Evolutionary conservation across 1,140 invertebrate genomes (phyloP), one percentile per base, ranked within the genome.

Genomic region (Pomacea maculata): DNA sequence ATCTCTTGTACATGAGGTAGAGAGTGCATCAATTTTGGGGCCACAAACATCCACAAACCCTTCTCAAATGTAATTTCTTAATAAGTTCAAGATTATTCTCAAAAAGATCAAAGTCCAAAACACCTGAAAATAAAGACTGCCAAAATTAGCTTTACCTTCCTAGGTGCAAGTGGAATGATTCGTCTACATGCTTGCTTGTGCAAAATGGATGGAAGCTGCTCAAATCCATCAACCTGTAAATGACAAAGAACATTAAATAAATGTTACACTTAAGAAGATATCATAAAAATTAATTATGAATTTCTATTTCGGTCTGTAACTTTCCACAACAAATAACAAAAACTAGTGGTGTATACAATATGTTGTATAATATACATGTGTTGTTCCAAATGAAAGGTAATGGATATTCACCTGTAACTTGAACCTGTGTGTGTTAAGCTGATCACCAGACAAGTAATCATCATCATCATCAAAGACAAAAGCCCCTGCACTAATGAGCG

Each of bases 121-220:
- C 34, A 45, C 34, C 34, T 45, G 34, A 34, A 73, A 57, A 57
- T 63, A 57, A 65, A 68, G 68, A 82, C 12, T n/a, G n/a, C 11
- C 61, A 68, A 72, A 4, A 67, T 25, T 10, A 75, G 57, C 74
- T 72, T 82, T 85, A 91, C 91, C 88, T 93, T 94, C 57, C 92
- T 92, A 3, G 95, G 95, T 78, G 94, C 93, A 19, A 96, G 88
- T 17, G 94, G 92, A 82, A 96, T 92, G n/a, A 96, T 89, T 88
- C 94, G 95, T 54, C 93, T 93, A 78, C 93, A 93, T n/a, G 94
- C 93, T 83, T 93, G 92, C 89, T 94, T 94, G 25, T 95, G 95
- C 83, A 94, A 94, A n/a, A 95, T 92, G 4, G 95, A 94, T 83
- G 94, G 92, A 3, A 95, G 90, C 71, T 94, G 93, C 55, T 95